phyloP scores from a whole-genome alignment of 2,113 vertebrate genomes.

The Cygnus atratus region DNA sequence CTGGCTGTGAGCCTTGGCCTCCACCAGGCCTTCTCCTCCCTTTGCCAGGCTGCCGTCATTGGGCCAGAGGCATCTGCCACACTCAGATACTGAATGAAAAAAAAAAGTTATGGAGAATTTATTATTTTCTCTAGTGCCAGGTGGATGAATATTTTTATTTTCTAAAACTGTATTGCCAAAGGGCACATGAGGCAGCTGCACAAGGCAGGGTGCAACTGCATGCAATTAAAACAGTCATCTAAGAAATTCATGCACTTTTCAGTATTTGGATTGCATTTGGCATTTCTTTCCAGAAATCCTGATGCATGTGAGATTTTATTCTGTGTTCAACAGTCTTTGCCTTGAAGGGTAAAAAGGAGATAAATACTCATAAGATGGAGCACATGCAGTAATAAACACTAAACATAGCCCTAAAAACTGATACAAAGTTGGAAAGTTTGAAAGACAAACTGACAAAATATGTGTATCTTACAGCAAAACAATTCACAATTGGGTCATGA shows the following conservation, averaged over 20 bases:
- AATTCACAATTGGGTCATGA: accelerated
- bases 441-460: background rate
- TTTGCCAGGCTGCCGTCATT: background rate
- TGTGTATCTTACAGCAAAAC: accelerated
- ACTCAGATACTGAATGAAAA: background rate
- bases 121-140: background rate
- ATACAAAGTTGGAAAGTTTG: background rate
- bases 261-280: background rate
- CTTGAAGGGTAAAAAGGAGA: background rate
- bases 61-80: background rate
- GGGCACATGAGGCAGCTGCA: background rate
- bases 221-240: background rate
- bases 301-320: background rate
- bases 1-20: background rate
- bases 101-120: background rate
- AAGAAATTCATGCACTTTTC: background rate
- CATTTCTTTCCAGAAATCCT: background rate
- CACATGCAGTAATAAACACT: background rate
- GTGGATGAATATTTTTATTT: background rate
- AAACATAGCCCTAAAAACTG: background rate
- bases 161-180: background rate
- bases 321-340: background rate
- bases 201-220: background rate
- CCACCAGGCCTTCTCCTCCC: background rate
- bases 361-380: background rate